Conservation (phyloP, 2,113 vertebrate genomes). For the Sander vitreus region DNA sequence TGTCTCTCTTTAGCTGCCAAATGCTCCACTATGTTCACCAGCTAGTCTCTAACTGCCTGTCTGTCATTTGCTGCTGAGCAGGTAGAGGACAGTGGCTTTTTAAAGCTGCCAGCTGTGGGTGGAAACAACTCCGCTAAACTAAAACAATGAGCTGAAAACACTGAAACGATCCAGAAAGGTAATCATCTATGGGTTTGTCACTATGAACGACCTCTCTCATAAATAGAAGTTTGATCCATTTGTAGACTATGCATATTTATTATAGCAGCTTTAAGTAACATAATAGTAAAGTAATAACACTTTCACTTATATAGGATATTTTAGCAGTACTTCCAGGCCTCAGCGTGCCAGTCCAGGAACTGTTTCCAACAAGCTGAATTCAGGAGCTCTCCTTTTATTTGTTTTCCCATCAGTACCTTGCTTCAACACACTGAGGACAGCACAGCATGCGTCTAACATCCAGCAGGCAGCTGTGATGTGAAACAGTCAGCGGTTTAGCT, state of each 20-base stretch:
- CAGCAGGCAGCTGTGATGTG: conserved; percentile 33
- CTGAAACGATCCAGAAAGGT: background rate
- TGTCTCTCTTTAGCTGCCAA: no score
- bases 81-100: no score
- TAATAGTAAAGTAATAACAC: background rate
- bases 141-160: no score
- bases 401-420: conserved; percentile 13
- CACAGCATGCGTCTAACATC: background rate
- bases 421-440: background rate
- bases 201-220: no score
- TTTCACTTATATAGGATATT: background rate
- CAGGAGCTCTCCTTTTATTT: conserved; percentile 32
- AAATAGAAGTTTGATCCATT: background rate
- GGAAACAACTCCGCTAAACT: no score
- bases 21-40: no score
- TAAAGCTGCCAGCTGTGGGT: no score
- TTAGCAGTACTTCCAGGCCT: background rate
- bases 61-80: no score
- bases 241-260: background rate
- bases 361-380: background rate
- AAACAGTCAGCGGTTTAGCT: conserved; percentile 32
- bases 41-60: no score
- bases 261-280: background rate
- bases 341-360: background rate
- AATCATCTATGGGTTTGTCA: no score